A percentile compares a stretch with the other conserved stretches of the same genome.
Conservation (phyloP, 2,888 invertebrate species). For the Mesoligia furuncula region DNA sequence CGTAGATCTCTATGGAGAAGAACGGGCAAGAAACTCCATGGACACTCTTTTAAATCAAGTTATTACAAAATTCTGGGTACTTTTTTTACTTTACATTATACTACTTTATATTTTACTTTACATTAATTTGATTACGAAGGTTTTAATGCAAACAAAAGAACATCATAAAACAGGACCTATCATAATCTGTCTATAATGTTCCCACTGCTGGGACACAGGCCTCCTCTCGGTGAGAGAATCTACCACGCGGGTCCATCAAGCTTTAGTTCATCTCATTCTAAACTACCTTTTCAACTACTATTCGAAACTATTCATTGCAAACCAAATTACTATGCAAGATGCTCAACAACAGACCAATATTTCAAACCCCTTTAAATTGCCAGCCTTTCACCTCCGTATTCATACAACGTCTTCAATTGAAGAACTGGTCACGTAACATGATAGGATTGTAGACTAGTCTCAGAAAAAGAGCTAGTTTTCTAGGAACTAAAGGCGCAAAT, state of each 20-base stretch:
- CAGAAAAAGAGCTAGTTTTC: conserved; percentile 7
- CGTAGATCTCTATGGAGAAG: no score
- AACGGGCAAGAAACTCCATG: no score
- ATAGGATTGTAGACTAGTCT: conserved; percentile 12
- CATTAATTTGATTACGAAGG: background rate
- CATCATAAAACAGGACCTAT: background rate
- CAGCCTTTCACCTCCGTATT: conserved; percentile 42
- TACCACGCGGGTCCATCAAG: background rate
- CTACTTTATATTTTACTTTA: no score
- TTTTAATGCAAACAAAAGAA: background rate
- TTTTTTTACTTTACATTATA: no score
- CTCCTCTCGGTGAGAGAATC: no score
- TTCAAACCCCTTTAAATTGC: conserved; percentile 15
- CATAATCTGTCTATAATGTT: no score
- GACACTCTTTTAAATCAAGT: no score
- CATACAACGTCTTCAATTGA: conserved; percentile 9
- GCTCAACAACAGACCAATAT: conserved; percentile 22
- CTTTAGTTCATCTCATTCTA: conserved; percentile 1
- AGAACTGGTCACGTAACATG: conserved; percentile 34
- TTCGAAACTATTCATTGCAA: background rate
- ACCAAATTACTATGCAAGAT: conserved; percentile 18
- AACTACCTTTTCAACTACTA: background rate
- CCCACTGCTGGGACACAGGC: no score
- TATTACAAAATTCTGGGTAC: no score
- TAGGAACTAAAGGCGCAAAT: background rate